Base-by-base conservation (phyloP, 2,797 vertebrate species). In the Lophotriccus pileatus region DNA sequence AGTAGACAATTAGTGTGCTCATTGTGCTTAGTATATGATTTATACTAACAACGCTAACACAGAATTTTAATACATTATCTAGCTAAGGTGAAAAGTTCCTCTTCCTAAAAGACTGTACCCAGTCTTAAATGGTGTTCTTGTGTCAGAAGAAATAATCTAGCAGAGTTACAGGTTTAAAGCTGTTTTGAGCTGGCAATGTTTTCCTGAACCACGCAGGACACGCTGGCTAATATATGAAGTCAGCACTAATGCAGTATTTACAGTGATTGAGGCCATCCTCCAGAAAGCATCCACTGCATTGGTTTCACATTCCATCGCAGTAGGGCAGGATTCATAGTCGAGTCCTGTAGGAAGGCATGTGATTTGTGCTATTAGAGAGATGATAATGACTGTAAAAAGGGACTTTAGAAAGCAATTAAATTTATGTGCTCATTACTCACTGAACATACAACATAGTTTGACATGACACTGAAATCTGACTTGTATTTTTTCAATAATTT, bases 221-320 rank as follows among this genome's bases (percentile, higher is more conserved):
- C 25, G 5, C 10, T 69, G 1, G 9, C 24, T 46, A 55, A 62
- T 3, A 20, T 37, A 77, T 1, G 1, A 70, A 84, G 23, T 49
- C 55, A 90, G 47, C 24, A 30, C 12, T 78, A 89, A 78, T 46
- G 21, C n/a, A 76, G 7, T 90, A 96, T 84, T 97, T 95, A 98
- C 98, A 92, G 96, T 97, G 28, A 83, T 36, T n/a, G 98, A 98
- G 14, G 97, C 96, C n/a, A 97, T 97, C 87, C 90, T 98, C 98
- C 98, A 98, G 84, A 97, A 98, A 66, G 98, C 97, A 9, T 98
- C 97, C 81, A 98, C 95, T 0, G 98, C 81, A 2, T 98, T 98
- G 88, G 97, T 93, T 89, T 98, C 97, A 89, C 98, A 98, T n/a
- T 98, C 97, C 62, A 58, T 59, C 0, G n/a, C 62, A 12, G 93